These are phyloP conservation scores for Dendroctonus valens DNA, from an alignment of 1,140 invertebrate species.

Conservation along the genomic window DNA sequence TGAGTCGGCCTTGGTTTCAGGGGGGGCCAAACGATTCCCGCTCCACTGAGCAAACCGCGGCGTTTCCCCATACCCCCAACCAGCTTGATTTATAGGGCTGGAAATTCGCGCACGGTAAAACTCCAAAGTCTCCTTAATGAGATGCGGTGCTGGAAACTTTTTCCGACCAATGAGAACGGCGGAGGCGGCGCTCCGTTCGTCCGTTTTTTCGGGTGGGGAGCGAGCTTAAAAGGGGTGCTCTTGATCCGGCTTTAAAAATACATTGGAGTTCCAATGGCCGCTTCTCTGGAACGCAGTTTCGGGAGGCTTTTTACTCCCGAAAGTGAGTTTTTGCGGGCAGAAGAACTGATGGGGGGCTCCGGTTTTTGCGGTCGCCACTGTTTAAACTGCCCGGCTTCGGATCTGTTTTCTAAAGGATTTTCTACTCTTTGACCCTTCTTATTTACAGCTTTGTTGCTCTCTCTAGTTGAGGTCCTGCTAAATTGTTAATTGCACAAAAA, in stretches of 20 bases:
- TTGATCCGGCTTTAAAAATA: conserved; percentile 50
- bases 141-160: conserved; percentile 48
- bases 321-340: conserved; percentile 42
- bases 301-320: conserved; percentile 38
- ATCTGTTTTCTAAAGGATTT: conserved; percentile 47
- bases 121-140: conserved; percentile 50
- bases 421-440: conserved; percentile 46
- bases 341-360: conserved; percentile 41
- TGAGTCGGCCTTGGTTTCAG: conserved; percentile 26
- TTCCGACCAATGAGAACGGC: conserved; percentile 46
- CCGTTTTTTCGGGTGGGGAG: conserved; percentile 46
- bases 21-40: conserved; percentile 23
- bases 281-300: conserved; percentile 45
- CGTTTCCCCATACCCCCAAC: conserved; percentile 29
- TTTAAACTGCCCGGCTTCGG: conserved; percentile 44
- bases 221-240: conserved; percentile 41
- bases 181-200: conserved; percentile 35
- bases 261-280: conserved; percentile 49
- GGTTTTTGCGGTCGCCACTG: conserved; percentile 45
- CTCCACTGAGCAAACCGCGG: conserved; percentile 23
- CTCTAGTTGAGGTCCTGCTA: background rate
- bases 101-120: conserved; percentile 47
- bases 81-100: conserved; percentile 48
- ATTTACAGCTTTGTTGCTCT: conserved; percentile 41
- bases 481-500: conserved; percentile 28